Evolutionary conservation across 2,888 invertebrate genomes (phyloP).

Genomic region (Enchytraeus crypticus): DNA sequence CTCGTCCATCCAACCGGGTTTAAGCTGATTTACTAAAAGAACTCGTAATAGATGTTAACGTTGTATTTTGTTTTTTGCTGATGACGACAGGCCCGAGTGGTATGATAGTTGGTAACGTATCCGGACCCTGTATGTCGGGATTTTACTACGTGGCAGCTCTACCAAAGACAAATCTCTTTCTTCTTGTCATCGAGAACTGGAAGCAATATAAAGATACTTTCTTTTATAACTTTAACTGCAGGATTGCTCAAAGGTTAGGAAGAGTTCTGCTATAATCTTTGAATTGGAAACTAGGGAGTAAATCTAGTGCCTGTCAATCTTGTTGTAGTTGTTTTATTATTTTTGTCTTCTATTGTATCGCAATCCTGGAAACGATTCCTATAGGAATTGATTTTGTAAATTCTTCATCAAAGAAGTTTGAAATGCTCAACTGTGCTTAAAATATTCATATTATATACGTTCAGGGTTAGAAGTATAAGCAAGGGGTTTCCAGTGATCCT

Average conservation of each 20-base stretch:
- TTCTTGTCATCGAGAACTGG: slow-evolving; percentile 49
- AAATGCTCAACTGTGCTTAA: no score
- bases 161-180: slow-evolving; percentile 48
- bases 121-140: slow-evolving; percentile 50
- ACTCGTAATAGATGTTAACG: no score
- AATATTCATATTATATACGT: no score
- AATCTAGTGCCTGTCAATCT: background rate
- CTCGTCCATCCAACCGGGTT: no score
- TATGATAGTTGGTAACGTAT: slow-evolving; percentile 49
- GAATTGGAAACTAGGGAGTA: background rate
- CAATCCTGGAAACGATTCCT: no score
- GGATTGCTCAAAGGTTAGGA: slow-evolving; percentile 47
- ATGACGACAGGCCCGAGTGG: slow-evolving; percentile 44
- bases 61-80: no score
- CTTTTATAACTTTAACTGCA: slow-evolving; percentile 50
- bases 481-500: no score
- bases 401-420: no score
- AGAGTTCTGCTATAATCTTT: background rate
- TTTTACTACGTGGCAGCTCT: slow-evolving; percentile 49
- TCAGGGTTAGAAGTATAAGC: no score
- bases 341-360: no score
- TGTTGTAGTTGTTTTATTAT: background rate
- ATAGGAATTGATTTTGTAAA: no score
- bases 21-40: no score
- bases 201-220: slow-evolving; percentile 38